Evolutionary conservation across 1,140 invertebrate species (phyloP), one percentile per base, ranked within the genome.

Genomic region (Diabrotica undecimpunctata): DNA sequence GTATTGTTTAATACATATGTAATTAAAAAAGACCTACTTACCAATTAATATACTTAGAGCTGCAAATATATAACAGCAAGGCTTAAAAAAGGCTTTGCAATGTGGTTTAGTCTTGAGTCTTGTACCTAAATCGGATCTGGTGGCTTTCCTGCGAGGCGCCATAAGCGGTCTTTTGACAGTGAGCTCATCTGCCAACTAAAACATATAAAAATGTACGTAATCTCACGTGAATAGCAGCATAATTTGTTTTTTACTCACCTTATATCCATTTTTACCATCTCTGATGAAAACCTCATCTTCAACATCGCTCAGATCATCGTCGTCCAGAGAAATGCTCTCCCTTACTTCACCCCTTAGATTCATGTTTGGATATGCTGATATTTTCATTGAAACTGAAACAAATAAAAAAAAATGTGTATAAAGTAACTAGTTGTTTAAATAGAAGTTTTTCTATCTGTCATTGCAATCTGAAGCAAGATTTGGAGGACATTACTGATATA

Each of bases 271-370:
- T 78, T 85, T 84, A 8, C 88, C 87, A 81, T 90, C 87, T 66
- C 88, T 81, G 66, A 90, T 89, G 71, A 91, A 91, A 11, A 91
- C 89, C 75, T 89, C 87, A 76, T 91, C 89, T 72, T 91, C 90
- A 5, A 90, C 84, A 77, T 90, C 89, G 65, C 84, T 86, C 12
- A 84, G 68, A 72, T 87, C 85, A 53, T 87, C 85, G 51, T 87
- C 86, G 64, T 79, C 78, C 53, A 79, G 64, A 12, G 77, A 78
- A 12, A 79, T 74, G 66, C 76, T 78, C 68, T 79, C 78, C 39
- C 78, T 69, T 9, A 78, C 72, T 70, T 78, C 77, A 46, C 75
- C 74, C 52, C 71, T 69, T 58, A 78, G 61, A 64, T 67, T 76
- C 75, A 78, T 77, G 39, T 75, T 74, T 14, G 74, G 72, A 71